Conservation (phyloP, 2,888 invertebrate genomes). For the Clepsis dumicolana region DNA sequence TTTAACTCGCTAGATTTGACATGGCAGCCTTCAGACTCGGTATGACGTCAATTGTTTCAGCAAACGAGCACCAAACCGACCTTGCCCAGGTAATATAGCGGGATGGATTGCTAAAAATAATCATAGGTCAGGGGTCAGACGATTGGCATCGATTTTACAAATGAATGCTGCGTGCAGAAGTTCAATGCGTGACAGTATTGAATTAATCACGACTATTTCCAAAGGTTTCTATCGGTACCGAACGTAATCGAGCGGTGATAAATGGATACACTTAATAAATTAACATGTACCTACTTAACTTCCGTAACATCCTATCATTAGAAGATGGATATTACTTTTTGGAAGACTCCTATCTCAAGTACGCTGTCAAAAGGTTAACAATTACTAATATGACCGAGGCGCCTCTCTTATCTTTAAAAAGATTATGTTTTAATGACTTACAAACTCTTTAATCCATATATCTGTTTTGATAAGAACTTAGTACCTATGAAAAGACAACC, state of each 20-base stretch:
- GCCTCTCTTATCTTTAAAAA: conserved; percentile 56
- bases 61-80: conserved; percentile 72
- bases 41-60: conserved; percentile 84
- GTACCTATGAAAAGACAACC: neutral
- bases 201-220: conserved; percentile 21
- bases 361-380: conserved; percentile 1
- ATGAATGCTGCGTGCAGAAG: conserved; percentile 41
- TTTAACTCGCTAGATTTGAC: conserved; percentile 70
- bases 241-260: conserved; percentile 22
- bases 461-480: conserved; percentile 1
- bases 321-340: neutral
- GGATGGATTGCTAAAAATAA: conserved; percentile 77
- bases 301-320: neutral
- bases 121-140: conserved; percentile 75
- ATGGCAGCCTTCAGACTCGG: conserved; percentile 66
- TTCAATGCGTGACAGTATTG: conserved; percentile 25
- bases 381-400: conserved; percentile 27
- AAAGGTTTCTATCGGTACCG: conserved; percentile 14
- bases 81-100: conserved; percentile 67
- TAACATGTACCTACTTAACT: neutral
- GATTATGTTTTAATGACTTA: conserved; percentile 46
- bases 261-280: conserved; percentile 18
- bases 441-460: conserved; percentile 50
- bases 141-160: conserved; percentile 50
- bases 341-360: neutral